Base-by-base conservation (phyloP, 2,888 invertebrate species). In the Colletes collaris region DNA sequence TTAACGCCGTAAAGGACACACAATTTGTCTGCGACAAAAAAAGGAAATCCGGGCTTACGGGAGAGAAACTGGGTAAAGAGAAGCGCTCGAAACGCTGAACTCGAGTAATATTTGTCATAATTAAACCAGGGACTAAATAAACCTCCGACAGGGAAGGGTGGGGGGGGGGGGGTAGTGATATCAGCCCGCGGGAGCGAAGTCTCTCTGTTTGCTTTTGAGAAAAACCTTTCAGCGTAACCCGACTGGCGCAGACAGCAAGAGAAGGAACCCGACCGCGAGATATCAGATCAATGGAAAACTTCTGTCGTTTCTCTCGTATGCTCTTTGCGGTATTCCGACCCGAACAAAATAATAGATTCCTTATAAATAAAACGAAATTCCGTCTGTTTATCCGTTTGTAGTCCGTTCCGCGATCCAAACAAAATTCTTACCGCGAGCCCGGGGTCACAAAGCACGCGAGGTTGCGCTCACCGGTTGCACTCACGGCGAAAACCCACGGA, bases 1-100 rank as follows among this genome's bases (percentile, higher is more conserved):
- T 83, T 86, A 81, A 83, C 83, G 78, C 76, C 72, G 77, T 80
- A 83, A 82, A 84, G 81, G 80, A 77, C 86, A 70, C 77, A 80
- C 77, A 86, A 86, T 84, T 84, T 86, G 84, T 83, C 72, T 70
- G 75, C 62, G 70, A 72, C 71, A 65, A 63, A 76, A 55, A 66
- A 71, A 53, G 40, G 66, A 67, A 79, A 55, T 55, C 50, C 4
- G 63, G 13, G 59, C 64, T 74, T 60, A 49, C 8, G 59, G 13
- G 60, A 13, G 27, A 0, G 27, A 16, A 55, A n/a, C 2, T 40
- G 50, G 27, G 16, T 40, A 56, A 50, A 55, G 55, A 65, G 63
- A 35, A 8, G 49, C 53, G 60, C 60, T 69, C 67, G 49, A 69
- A 60, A 75, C 37, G 56, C 27, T 66, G 59, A 49, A 74, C 69